Evolutionary conservation across 2,888 invertebrate genomes (phyloP).

Genomic region (Lucinisca nassula): DNA sequence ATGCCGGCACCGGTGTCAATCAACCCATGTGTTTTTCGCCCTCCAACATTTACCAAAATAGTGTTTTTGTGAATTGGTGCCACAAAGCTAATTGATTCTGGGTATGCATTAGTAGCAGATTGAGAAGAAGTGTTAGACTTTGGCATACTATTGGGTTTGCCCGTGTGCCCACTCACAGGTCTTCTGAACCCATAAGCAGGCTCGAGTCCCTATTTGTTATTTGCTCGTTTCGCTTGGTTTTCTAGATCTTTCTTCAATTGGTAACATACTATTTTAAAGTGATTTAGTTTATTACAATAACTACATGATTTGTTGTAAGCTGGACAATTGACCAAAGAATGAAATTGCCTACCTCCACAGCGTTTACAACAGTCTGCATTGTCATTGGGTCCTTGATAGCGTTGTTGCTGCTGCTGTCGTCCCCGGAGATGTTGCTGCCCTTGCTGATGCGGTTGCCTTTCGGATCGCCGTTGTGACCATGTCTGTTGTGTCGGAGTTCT

Average conservation of each 20-base stretch:
- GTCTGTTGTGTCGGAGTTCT: neutral
- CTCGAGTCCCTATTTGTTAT: constrained; percentile 3
- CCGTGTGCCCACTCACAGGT: neutral
- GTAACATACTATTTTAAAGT: neutral
- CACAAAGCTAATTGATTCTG: no score
- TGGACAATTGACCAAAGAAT: no score
- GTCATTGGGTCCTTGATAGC: neutral
- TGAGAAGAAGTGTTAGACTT: neutral
- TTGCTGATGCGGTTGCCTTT: neutral
- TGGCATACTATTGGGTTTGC: neutral
- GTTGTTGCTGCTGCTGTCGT: neutral
- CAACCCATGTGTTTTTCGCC: neutral
- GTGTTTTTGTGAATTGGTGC: neutral
- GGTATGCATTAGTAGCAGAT: neutral
- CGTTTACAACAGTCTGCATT: neutral
- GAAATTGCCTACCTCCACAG: neutral
- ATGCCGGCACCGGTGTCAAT: neutral
- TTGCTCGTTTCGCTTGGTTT: neutral
- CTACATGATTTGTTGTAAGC: no score
- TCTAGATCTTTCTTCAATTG: neutral
- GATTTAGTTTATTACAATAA: neutral
- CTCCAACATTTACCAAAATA: neutral
- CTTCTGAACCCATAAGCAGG: neutral
- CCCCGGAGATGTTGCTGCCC: neutral
- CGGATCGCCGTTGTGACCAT: neutral